These are phyloP conservation scores for Xanthia icteritia DNA, from an alignment of 2,888 invertebrate genomes.

Conservation along the genomic window DNA sequence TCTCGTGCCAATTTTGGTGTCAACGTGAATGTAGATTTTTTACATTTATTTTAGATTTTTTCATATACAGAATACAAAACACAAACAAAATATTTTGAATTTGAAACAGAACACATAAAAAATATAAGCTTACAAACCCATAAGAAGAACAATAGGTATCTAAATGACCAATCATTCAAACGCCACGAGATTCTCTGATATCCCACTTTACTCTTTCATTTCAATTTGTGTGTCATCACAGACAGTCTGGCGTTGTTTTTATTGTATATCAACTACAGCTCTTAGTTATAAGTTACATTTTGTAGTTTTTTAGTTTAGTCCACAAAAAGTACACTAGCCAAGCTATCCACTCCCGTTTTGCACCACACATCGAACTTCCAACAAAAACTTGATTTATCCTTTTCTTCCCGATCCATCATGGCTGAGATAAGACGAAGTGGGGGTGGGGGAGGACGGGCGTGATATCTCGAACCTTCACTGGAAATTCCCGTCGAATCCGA, in stretches of 20 bases:
- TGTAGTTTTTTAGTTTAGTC: conserved; percentile 5
- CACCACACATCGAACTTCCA: conserved; percentile 67
- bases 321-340: conserved; percentile 27
- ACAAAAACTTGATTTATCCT: conserved; percentile 85
- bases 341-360: conserved; percentile 59
- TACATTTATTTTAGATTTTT: too few species aligned
- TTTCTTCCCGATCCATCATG: conserved; percentile 83
- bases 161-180: neutral
- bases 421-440: conserved; percentile 77
- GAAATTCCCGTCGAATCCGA: conserved; percentile 68
- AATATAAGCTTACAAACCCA: too few species aligned
- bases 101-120: neutral
- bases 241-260: neutral
- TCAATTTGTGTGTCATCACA: neutral
- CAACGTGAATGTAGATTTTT: neutral
- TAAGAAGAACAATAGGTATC: neutral
- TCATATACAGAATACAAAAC: neutral
- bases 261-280: neutral
- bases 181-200: neutral
- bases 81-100: neutral
- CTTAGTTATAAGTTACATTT: neutral
- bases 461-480: conserved; percentile 70
- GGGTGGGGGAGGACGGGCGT: conserved; percentile 58
- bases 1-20: neutral
- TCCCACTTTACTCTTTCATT: neutral